phyloP scores from a whole-genome alignment of 2,888 invertebrate genomes.

The Meliscaeva auricollis region DNA sequence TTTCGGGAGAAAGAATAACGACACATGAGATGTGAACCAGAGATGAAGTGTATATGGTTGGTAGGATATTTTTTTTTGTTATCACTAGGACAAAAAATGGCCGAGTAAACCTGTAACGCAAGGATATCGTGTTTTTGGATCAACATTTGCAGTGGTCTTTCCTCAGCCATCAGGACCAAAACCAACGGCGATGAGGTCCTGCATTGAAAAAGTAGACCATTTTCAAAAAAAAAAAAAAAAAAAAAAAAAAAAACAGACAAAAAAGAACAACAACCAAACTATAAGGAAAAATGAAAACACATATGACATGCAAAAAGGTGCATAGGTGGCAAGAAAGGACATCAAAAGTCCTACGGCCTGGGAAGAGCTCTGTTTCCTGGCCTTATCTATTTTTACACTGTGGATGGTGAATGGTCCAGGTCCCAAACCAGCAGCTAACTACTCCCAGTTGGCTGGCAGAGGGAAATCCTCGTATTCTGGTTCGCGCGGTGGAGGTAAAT shows the following conservation, averaged over 20 bases:
- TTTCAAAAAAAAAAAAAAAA: not conserved
- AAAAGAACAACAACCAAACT: conserved; percentile 16
- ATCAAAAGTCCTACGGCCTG: conserved; percentile 62
- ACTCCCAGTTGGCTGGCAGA: conserved; percentile 31
- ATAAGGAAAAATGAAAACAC: conserved; percentile 38
- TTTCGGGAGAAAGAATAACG: conserved; percentile 68
- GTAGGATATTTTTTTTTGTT: conserved; percentile 1
- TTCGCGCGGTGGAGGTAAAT: conserved; percentile 13
- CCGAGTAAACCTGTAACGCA: conserved; percentile 56
- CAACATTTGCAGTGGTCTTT: conserved; percentile 61
- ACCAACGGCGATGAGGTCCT: conserved; percentile 16
- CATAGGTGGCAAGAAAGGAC: conserved; percentile 71
- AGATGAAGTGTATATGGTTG: conserved; percentile 50
- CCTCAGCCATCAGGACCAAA: conserved; percentile 4
- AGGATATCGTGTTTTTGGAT: conserved; percentile 70
- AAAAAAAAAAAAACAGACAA: conserved; percentile 15
- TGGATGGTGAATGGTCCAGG: not conserved
- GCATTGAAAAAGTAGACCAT: conserved; percentile 45
- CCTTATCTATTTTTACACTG: conserved; percentile 69
- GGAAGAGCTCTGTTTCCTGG: conserved; percentile 45
- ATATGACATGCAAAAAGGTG: conserved; percentile 68
- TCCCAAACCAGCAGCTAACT: conserved; percentile 53
- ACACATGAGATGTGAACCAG: conserved; percentile 60
- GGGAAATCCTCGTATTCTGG: conserved; percentile 28
- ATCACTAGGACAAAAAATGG: conserved; percentile 20